These are phyloP conservation scores for Chrysotoxum bicinctum DNA, from an alignment of 2,888 invertebrate genomes.

Conservation along the genomic window DNA sequence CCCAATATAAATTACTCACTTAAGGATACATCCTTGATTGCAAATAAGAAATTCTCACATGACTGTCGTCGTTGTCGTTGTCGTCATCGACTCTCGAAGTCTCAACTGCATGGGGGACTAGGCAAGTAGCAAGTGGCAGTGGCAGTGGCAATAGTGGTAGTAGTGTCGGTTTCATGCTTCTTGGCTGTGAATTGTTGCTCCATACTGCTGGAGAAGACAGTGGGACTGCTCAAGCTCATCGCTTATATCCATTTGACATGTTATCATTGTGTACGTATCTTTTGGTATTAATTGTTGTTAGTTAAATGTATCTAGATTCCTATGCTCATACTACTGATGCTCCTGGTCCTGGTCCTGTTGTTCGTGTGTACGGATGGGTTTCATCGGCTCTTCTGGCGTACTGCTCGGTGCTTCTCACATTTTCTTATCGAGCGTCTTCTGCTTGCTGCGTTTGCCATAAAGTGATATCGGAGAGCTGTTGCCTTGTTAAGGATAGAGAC, in stretches of 20 bases:
- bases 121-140: constrained; percentile 7
- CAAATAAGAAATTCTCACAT: constrained; percentile 73
- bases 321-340: background rate
- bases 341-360: constrained; percentile 44
- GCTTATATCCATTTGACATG: constrained; percentile 73
- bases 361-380: constrained; percentile 47
- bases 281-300: constrained; percentile 73
- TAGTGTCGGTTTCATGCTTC: constrained; percentile 69
- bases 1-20: constrained; percentile 73
- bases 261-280: constrained; percentile 73
- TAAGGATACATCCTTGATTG: constrained; percentile 73
- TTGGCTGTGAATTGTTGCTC: constrained; percentile 66
- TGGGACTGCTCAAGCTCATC: constrained; percentile 70
- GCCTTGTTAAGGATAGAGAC: constrained; percentile 73
- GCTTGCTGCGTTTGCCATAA: constrained; percentile 42
- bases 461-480: constrained; percentile 69
- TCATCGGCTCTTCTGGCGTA: constrained; percentile 54
- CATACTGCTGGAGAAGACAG: constrained; percentile 59
- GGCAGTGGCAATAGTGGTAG: background rate
- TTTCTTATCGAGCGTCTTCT: constrained; percentile 60
- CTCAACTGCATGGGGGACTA: constrained; percentile 36
- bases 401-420: constrained; percentile 47
- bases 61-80: constrained; percentile 71
- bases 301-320: constrained; percentile 68
- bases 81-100: constrained; percentile 50